These are phyloP conservation scores for Chlorops oryzae DNA, from an alignment of 1,140 invertebrate species.

Conservation along the genomic window DNA sequence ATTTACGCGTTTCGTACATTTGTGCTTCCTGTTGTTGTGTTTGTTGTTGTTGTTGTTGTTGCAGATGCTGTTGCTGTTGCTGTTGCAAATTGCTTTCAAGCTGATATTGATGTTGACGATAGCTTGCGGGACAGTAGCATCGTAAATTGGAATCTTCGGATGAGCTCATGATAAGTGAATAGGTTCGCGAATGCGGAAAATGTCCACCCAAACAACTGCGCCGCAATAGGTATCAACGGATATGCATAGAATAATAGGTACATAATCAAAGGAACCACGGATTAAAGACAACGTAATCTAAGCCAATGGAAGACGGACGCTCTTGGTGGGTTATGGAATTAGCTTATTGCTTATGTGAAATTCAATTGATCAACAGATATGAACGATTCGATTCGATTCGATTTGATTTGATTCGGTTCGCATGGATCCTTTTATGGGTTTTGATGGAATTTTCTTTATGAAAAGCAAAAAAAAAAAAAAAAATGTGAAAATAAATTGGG, in stretches of 20 bases:
- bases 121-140: conserved; percentile 24
- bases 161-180: conserved; percentile 48
- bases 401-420: too few species aligned
- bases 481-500: too few species aligned
- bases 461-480: too few species aligned
- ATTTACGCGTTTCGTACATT: conserved; percentile 17
- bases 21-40: not conserved
- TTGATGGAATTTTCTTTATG: too few species aligned
- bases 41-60: not conserved
- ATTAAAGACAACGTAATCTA: too few species aligned
- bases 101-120: conserved; percentile 6
- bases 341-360: too few species aligned
- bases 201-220: conserved; percentile 42
- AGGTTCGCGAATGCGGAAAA: conserved; percentile 47
- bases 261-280: not conserved
- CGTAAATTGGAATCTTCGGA: conserved; percentile 43
- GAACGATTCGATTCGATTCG: too few species aligned
- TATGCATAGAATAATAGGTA: not conserved
- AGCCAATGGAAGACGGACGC: too few species aligned
- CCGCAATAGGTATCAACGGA: too few species aligned
- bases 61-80: conserved; percentile 4
- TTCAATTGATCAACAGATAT: too few species aligned
- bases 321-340: too few species aligned
- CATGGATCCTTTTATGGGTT: too few species aligned
- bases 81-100: conserved; percentile 1